Base-by-base conservation (phyloP, 2,888 invertebrate species). In the Platycheirus albimanus region DNA sequence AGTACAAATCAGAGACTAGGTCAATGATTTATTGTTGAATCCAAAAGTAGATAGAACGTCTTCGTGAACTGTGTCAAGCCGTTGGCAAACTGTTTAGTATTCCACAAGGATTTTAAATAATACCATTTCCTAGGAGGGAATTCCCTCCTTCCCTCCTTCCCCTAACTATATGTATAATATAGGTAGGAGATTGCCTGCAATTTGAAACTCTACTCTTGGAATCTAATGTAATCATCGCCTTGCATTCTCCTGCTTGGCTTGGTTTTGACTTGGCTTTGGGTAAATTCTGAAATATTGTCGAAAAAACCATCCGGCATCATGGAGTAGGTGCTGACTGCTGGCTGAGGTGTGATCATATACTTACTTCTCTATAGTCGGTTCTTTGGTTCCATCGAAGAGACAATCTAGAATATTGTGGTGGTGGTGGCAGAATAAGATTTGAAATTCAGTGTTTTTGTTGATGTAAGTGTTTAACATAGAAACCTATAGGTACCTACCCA, bases 1-100 rank as follows among this genome's bases (percentile, higher is more conserved):
- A 77, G 83, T 83, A 74, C 83, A 77, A 77, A 83, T 83, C 83
- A 83, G 78, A 83, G 78, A 78, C 83, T 78, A 64, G 83, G 83
- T 83, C 83, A 83, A 83, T 83, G 83, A 83, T 83, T 83, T 83
- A 83, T 83, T 78, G 74, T 74, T 63, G 72, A 74, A 83, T 72
- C 74, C 56, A 11, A 45, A 69, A 83, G 72, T 69, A 47, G 83
- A 69, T 78, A 78, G 78, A 54, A 71, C 54, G 45, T 78, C 83
- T 78, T 83, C 58, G 74, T 64, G 72, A 83, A 83, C 72, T 83
- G 83, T 83, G 83, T 78, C 83, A 83, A 83, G 72, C 64, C 74
- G 83, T 69, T 83, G 69, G 72, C 81, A 83, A 83, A 83, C 78
- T 78, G 83, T 69, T 83, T 83, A 83, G 78, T 83, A 83, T 83